Evolutionary conservation across 1,140 invertebrate species (phyloP).

Genomic region (Drosophila micromelanica): DNA sequence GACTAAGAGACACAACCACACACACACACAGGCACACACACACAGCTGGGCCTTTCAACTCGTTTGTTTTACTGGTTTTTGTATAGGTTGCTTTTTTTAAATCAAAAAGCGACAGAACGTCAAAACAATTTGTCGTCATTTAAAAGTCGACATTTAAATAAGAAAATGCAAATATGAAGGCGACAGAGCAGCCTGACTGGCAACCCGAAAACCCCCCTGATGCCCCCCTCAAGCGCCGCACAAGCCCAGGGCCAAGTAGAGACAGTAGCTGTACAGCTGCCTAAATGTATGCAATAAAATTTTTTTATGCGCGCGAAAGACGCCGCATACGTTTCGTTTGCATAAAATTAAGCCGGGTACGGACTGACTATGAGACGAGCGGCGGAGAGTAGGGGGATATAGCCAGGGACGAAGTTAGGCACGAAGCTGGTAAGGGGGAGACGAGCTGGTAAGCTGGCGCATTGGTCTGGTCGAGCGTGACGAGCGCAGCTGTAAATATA

Average conservation of each 20-base stretch:
- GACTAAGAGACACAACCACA: constrained; percentile 13
- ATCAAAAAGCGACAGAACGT: constrained; percentile 82
- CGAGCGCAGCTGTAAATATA: constrained; percentile 78
- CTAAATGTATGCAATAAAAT: constrained; percentile 82
- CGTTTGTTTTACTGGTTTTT: constrained; percentile 44
- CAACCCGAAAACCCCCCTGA: neutral
- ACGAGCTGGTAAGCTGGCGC: neutral
- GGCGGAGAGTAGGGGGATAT: neutral
- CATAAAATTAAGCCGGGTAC: constrained; percentile 69
- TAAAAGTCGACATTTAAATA: constrained; percentile 83
- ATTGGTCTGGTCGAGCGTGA: constrained; percentile 61
- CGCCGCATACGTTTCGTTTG: constrained; percentile 76
- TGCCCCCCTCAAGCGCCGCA: neutral
- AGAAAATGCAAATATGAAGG: constrained; percentile 78
- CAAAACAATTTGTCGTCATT: constrained; percentile 83
- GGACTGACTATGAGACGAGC: constrained; percentile 29
- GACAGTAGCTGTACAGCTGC: constrained; percentile 38
- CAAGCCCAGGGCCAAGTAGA: constrained; percentile 16
- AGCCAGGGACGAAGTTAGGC: neutral
- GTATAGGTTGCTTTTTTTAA: constrained; percentile 62
- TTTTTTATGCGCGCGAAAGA: constrained; percentile 70
- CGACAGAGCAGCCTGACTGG: constrained; percentile 13
- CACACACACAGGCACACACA: constrained; percentile 16
- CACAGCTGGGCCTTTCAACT: constrained; percentile 56
- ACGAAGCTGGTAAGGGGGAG: neutral